Evolutionary conservation across 2,797 vertebrate species (phyloP).

Genomic region (Avahi laniger): DNA sequence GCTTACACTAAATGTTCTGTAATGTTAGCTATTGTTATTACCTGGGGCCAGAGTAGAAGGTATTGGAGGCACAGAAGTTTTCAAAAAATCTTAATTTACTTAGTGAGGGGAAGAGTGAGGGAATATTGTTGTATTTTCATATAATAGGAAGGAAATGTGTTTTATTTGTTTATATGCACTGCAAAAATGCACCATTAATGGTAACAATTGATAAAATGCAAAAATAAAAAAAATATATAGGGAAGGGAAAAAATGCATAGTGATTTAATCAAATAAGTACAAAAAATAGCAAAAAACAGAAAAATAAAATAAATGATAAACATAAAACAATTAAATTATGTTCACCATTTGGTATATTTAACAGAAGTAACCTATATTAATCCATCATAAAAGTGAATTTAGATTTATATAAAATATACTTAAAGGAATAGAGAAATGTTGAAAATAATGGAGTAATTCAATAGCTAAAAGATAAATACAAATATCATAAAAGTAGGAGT

Average conservation of each 20-base stretch:
- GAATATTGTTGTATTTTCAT: background rate
- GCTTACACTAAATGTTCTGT: background rate
- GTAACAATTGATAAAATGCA: background rate
- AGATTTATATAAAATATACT: background rate
- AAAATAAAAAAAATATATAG: background rate
- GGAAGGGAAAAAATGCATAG: background rate
- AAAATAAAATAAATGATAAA: background rate
- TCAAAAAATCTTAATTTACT: background rate
- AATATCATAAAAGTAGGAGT: background rate
- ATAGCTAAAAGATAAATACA: background rate
- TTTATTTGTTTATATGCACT: background rate
- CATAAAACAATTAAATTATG: background rate
- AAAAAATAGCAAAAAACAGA: background rate
- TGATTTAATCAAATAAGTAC: background rate
- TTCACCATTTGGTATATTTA: background rate
- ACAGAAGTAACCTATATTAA: background rate
- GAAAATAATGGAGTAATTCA: background rate
- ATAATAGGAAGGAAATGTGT: background rate
- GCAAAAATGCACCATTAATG: background rate
- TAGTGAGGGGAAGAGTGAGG: background rate
- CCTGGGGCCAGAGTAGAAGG: background rate
- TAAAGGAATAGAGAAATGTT: background rate
- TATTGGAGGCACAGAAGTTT: background rate
- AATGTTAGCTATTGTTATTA: background rate
- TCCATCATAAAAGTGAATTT: background rate